These are phyloP conservation scores for Leptopilina syphax DNA, from an alignment of 2,888 invertebrate species.

Conservation along the genomic window DNA sequence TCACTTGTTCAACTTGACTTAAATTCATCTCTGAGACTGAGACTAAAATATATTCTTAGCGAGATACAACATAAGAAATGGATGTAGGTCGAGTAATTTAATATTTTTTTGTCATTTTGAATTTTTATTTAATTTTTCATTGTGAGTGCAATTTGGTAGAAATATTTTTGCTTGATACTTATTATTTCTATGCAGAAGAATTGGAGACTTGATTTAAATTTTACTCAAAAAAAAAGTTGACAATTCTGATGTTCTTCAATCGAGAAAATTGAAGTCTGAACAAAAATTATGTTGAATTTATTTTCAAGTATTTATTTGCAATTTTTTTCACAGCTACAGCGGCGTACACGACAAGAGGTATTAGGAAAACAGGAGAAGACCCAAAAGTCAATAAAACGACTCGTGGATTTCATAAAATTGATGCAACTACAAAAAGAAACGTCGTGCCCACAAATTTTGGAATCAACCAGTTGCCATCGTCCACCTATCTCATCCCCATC, in stretches of 20 bases:
- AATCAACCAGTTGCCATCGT: constrained; percentile 70
- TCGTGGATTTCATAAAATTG: constrained; percentile 73
- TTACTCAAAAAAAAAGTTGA: no score
- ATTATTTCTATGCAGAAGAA: neutral
- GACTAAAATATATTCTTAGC: neutral
- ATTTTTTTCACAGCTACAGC: constrained; percentile 66
- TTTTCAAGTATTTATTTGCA: no score
- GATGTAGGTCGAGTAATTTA: constrained; percentile 38
- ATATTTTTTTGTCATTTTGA: constrained; percentile 24
- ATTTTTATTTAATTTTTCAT: constrained; percentile 37
- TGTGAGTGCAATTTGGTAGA: constrained; percentile 28
- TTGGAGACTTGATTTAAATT: neutral
- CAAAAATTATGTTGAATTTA: no score
- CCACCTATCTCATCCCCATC: constrained; percentile 74
- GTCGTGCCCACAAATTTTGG: constrained; percentile 63
- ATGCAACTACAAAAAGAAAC: constrained; percentile 67
- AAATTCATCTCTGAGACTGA: constrained; percentile 1
- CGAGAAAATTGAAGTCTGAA: neutral
- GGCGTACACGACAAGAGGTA: constrained; percentile 72
- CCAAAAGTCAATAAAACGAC: constrained; percentile 74
- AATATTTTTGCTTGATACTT: neutral
- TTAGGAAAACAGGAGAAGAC: constrained; percentile 74
- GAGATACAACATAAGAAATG: neutral
- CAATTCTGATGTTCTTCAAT: no score
- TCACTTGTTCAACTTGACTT: constrained; percentile 42